Base-by-base conservation (phyloP, 2,888 invertebrate genomes). In the Steinernema scapterisci region DNA sequence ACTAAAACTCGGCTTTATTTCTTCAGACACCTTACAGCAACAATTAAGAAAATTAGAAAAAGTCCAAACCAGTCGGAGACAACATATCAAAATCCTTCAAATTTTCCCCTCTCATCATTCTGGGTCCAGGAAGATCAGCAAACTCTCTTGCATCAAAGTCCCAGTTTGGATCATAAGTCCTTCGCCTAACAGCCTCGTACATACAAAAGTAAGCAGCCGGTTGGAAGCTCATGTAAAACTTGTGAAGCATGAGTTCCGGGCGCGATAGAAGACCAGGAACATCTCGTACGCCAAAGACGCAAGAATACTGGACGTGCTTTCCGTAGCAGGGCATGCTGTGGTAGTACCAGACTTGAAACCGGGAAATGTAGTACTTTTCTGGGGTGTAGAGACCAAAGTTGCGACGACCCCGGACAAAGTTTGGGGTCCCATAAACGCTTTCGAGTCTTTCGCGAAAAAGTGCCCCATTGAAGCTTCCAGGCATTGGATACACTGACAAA, bases 141-240 rank as follows among this genome's bases (percentile, higher is more conserved):
- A 31, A 63, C 31, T 63, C 63, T 16, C 16, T 13, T 1, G 63
- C 63, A 27, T 63, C 16, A n/a, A 63, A 63, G 16, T 31, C 31
- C 31, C 27, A 25, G 16, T 31, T 63, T 3, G 63, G 63, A 27
- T 31, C 31, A 9, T 27, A 16, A 1, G 63, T 38, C 13, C 63
- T 5, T 16, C 38, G 6, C 6, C 63, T 25, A 3, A 63, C 63
- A n/a, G 63, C 63, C 16, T 63, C 63, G 16, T 63, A 63, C 16
- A 76, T 23, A 71, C 81, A 81, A 74, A 81, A 77, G 72, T 76
- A 80, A 0, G 76, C 79, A 1, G 76, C 80, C 11, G 80, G 79
- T 54, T 81, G 72, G n/a, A 63, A 78, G 6, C 76, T 74, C 25
- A 79, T 43, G 70, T 81, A 79, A 31, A 81, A 79, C 54, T 81